Evolutionary conservation across 2,797 vertebrate genomes (phyloP).

Genomic region (Anguilla marmorata): DNA sequence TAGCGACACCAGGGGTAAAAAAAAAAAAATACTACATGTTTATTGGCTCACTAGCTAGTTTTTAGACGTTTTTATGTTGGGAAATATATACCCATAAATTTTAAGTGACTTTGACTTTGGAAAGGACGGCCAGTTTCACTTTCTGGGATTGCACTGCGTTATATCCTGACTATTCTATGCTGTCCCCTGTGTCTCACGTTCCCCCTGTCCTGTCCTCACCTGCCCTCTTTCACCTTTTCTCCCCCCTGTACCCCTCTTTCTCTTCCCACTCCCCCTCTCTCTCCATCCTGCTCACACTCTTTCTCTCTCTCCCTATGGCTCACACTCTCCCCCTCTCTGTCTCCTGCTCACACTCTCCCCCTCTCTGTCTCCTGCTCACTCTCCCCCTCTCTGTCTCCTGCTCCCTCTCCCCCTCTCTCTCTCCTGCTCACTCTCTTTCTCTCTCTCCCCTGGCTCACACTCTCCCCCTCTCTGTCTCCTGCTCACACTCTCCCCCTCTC

Average conservation of each 20-base stretch:
- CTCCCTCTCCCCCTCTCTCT: background rate
- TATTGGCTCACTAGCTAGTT: too few relatives aligned
- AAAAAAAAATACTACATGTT: too few relatives aligned
- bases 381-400: too few relatives aligned
- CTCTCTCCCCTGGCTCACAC: too few relatives aligned
- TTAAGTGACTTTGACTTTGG: background rate
- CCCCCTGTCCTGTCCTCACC: background rate
- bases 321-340: background rate
- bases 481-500: background rate
- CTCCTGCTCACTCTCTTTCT: too few relatives aligned
- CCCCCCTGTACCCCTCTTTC: background rate
- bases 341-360: background rate
- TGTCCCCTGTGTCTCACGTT: background rate
- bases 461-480: background rate
- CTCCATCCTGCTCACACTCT: background rate
- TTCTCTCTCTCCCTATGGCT: background rate
- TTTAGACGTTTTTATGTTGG: too few relatives aligned
- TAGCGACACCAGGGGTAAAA: too few relatives aligned
- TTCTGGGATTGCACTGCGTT: background rate
- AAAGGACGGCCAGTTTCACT: background rate
- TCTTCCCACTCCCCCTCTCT: background rate
- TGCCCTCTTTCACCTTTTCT: background rate
- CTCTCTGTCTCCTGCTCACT: background rate
- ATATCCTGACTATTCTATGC: background rate
- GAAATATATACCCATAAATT: too few relatives aligned